These are phyloP conservation scores for Parus major DNA, from an alignment of 2,113 vertebrate species.

Conservation along the genomic window DNA sequence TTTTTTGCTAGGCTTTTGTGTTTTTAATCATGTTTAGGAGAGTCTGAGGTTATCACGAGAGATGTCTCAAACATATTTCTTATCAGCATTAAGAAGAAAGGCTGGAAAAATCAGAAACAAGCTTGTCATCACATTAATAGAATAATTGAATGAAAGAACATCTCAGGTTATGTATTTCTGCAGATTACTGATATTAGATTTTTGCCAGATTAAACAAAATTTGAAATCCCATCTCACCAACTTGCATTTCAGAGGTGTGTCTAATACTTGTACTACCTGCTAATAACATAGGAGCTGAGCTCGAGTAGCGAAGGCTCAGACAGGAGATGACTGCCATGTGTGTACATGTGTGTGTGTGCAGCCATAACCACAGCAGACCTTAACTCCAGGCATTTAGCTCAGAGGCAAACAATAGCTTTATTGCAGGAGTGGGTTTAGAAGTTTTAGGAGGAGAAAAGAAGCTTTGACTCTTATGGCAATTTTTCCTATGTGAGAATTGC, in stretches of 20 bases:
- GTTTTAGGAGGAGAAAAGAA: not conserved
- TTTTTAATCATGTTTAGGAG: constrained; percentile 78
- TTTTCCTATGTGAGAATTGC: not conserved
- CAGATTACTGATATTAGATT: not conserved
- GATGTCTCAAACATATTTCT: not conserved
- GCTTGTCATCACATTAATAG: not conserved
- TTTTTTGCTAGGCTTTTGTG: constrained; percentile 98
- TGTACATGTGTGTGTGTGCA: not conserved
- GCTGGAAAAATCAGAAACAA: constrained; percentile 17
- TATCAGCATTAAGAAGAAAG: not conserved
- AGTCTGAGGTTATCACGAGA: not conserved
- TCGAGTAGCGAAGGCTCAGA: not conserved
- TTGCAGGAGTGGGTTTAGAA: not conserved
- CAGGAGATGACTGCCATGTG: not conserved
- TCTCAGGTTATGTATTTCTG: constrained; percentile 1
- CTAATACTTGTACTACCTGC: not conserved
- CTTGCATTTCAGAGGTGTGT: not conserved
- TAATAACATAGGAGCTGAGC: not conserved
- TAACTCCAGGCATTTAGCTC: not conserved
- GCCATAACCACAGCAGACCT: not conserved
- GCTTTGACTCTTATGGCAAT: not conserved
- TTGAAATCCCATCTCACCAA: not conserved
- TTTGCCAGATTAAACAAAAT: not conserved
- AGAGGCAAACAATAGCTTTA: not conserved
- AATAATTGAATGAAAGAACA: not conserved